phyloP scores from a whole-genome alignment of 1,140 invertebrate species.

The Cephus cinctus region DNA sequence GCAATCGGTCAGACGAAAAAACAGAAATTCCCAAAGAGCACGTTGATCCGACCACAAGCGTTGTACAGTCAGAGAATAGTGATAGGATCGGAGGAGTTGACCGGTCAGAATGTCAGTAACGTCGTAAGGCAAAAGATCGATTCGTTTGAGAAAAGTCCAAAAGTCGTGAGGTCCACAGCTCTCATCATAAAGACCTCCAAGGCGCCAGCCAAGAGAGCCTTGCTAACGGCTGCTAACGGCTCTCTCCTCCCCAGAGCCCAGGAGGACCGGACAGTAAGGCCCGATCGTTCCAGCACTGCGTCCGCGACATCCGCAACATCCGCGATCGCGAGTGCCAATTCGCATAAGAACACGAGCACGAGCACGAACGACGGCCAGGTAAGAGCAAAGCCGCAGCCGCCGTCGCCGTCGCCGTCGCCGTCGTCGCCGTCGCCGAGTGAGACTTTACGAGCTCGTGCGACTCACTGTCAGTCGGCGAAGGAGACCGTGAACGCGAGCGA shows the following conservation, averaged over 20 bases:
- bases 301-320: conserved; percentile 14
- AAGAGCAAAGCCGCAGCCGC: neutral
- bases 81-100: conserved; percentile 50
- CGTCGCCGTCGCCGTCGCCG: neutral
- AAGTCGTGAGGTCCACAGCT: conserved; percentile 49
- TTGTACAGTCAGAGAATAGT: conserved; percentile 55
- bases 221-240: conserved; percentile 17
- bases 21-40: conserved; percentile 51
- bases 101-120: conserved; percentile 46
- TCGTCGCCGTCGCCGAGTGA: conserved; percentile 1
- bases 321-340: too few species aligned
- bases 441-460: conserved; percentile 3
- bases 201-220: conserved; percentile 31
- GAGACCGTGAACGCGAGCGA: neutral
- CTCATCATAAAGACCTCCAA: conserved; percentile 51
- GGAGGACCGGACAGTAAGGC: neutral
- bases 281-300: neutral
- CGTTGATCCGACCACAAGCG: conserved; percentile 43
- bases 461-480: neutral
- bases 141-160: conserved; percentile 47
- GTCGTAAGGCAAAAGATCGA: conserved; percentile 48
- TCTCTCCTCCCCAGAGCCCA: conserved; percentile 4
- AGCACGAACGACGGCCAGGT: neutral
- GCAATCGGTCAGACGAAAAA: conserved; percentile 46
- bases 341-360: too few species aligned